These are phyloP conservation scores for Otus scops DNA, from an alignment of 2,797 vertebrate species.

Conservation along the genomic window DNA sequence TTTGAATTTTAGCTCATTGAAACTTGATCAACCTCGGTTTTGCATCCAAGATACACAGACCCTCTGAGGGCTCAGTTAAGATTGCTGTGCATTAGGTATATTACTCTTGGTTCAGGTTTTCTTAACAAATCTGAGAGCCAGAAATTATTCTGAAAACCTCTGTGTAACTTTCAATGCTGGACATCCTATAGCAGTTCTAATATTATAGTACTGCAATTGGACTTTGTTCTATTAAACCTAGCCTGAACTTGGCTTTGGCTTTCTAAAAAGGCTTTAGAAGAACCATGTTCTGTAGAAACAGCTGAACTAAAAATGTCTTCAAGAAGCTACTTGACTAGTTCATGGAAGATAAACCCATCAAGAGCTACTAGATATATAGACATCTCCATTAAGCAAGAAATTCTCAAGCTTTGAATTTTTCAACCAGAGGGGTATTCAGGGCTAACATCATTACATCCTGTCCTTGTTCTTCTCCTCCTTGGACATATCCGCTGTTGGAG, in stretches of 20 bases:
- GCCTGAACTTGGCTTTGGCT: neutral
- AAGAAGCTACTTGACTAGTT: neutral
- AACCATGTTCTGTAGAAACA: neutral
- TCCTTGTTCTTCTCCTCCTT: neutral
- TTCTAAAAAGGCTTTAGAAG: neutral
- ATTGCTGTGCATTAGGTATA: neutral
- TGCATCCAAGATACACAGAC: neutral
- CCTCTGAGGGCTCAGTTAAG: neutral
- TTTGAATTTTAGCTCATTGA: neutral
- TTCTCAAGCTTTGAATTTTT: neutral
- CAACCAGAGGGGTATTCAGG: neutral
- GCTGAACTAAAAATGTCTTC: neutral
- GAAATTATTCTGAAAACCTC: neutral
- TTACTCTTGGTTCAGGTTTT: neutral
- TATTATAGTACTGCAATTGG: neutral
- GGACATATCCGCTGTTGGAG: neutral
- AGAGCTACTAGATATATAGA: neutral
- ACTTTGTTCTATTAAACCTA: neutral
- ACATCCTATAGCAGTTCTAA: neutral
- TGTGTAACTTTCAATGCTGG: neutral
- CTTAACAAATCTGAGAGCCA: neutral
- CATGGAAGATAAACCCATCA: neutral
- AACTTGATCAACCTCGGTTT: neutral
- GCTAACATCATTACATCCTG: neutral
- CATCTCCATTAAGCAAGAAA: neutral